A percentile compares a stretch with the other conserved stretches of the same genome.
These are phyloP conservation scores for Lucifuga dentata DNA, from an alignment of 2,113 vertebrate genomes.

Conservation along the genomic window DNA sequence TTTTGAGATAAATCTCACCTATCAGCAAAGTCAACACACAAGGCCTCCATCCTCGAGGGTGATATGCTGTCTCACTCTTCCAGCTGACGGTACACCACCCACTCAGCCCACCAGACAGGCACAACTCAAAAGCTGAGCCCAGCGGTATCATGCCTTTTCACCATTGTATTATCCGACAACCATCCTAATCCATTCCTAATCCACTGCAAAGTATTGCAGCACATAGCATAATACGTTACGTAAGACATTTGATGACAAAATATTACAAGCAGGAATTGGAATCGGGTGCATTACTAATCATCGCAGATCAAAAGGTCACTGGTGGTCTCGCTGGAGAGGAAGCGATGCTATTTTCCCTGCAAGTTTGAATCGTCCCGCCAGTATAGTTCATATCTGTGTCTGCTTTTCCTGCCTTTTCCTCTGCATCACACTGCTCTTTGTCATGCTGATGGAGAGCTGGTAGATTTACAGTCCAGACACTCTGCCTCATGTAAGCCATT, in stretches of 20 bases:
- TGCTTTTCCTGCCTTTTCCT: neutral
- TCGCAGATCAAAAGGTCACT: slow-evolving; percentile 2
- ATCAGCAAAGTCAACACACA: slow-evolving; percentile 9
- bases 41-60: slow-evolving; percentile 13
- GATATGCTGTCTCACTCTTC: slow-evolving; percentile 13
- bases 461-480: slow-evolving; percentile 61
- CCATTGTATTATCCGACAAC: neutral
- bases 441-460: slow-evolving; percentile 45
- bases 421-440: slow-evolving; percentile 13
- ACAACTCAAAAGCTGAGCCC: slow-evolving; percentile 1
- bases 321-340: slow-evolving; percentile 1
- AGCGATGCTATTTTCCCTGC: slow-evolving; percentile 15
- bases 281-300: neutral
- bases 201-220: slow-evolving; percentile 17
- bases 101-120: slow-evolving; percentile 13
- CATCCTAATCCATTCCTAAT: slow-evolving; percentile 39
- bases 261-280: slow-evolving; percentile 19
- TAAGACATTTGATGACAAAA: slow-evolving; percentile 31
- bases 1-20: slow-evolving; percentile 52
- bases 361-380: neutral
- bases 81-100: neutral
- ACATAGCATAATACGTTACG: slow-evolving; percentile 35
- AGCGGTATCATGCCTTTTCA: slow-evolving; percentile 2
- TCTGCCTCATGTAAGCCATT: slow-evolving; percentile 45
- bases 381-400: neutral